These are phyloP conservation scores for Drosophila prostipennis DNA, from an alignment of 2,888 invertebrate species.

Conservation along the genomic window DNA sequence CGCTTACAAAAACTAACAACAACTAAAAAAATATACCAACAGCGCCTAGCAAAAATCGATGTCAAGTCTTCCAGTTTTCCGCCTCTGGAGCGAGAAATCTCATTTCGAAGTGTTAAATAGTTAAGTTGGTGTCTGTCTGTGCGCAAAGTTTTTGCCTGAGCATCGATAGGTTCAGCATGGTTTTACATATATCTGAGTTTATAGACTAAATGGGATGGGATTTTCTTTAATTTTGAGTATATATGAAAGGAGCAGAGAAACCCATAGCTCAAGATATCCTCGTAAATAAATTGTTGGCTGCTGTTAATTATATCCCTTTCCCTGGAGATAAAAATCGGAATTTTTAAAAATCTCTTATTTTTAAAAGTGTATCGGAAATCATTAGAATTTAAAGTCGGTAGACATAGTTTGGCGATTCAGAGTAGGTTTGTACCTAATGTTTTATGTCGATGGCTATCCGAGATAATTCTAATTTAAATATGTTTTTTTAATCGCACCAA, in stretches of 20 bases:
- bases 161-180: conserved; percentile 49
- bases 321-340: neutral
- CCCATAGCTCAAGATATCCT: neutral
- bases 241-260: neutral
- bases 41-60: conserved; percentile 50
- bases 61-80: conserved; percentile 46
- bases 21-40: conserved; percentile 59
- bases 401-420: neutral
- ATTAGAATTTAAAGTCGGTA: conserved; percentile 6
- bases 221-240: conserved; percentile 13
- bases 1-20: conserved; percentile 73
- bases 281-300: too few species aligned
- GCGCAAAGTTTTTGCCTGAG: conserved; percentile 62
- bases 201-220: conserved; percentile 21
- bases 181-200: conserved; percentile 18
- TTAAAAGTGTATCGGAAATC: too few species aligned
- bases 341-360: neutral
- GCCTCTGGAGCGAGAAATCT: conserved; percentile 26
- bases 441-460: too few species aligned
- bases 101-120: conserved; percentile 34
- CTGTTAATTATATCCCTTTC: too few species aligned
- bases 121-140: conserved; percentile 44
- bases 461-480: neutral
- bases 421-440: neutral
- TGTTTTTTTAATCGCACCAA: too few species aligned